Conservation (phyloP, 1,140 invertebrate species). For the Brachionus manjavacas region DNA sequence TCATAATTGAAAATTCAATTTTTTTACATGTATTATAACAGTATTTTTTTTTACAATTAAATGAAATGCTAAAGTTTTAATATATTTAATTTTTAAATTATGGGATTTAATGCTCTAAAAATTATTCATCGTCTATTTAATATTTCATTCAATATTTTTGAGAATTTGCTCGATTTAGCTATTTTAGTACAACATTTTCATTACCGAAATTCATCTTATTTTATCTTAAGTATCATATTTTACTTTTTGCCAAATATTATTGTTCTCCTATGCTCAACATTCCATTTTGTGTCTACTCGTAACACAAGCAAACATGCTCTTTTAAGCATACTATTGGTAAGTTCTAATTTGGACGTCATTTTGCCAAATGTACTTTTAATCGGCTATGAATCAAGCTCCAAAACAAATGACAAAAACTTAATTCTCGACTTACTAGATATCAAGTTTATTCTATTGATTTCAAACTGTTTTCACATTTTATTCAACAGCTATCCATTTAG, state of each 20-base stretch:
- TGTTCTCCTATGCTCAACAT: neutral
- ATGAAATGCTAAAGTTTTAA: neutral
- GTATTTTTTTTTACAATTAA: neutral
- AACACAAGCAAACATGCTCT: neutral
- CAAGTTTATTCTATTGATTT: neutral
- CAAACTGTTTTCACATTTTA: conserved; percentile 4
- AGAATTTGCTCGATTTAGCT: neutral
- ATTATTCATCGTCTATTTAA: neutral
- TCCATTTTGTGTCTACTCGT: neutral
- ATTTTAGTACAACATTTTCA: neutral
- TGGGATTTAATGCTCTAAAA: neutral
- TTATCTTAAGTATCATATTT: neutral
- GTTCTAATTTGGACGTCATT: neutral
- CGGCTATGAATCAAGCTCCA: neutral
- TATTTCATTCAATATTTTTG: neutral
- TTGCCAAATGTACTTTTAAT: neutral
- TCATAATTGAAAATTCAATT: neutral
- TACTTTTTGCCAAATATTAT: neutral
- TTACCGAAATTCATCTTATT: neutral
- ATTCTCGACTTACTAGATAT: neutral
- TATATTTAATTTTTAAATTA: neutral
- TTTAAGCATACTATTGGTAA: neutral
- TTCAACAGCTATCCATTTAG: conserved; percentile 17
- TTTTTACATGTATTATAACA: neutral
- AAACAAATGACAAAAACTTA: neutral